A percentile compares a stretch with the other conserved stretches of the same genome.
Conservation (phyloP, 2,113 vertebrate genomes). For the Columbina picui region DNA sequence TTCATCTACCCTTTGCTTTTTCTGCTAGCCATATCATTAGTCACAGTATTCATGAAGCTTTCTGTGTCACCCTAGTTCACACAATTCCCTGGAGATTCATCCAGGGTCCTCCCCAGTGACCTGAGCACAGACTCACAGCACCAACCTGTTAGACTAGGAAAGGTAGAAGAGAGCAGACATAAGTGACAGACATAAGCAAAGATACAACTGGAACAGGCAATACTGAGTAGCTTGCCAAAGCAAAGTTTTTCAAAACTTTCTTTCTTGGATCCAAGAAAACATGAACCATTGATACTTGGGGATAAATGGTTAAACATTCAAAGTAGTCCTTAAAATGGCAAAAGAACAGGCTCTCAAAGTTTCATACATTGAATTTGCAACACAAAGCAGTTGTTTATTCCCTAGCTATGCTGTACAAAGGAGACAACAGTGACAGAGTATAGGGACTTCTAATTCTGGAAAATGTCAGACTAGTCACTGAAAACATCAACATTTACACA, state of each 20-base stretch:
- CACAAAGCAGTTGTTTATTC: background rate
- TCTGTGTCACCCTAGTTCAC: background rate
- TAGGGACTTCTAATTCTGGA: background rate
- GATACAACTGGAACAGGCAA: background rate
- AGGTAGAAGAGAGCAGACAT: background rate
- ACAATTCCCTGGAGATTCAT: background rate
- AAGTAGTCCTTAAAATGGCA: background rate
- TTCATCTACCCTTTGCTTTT: background rate
- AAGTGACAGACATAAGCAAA: background rate
- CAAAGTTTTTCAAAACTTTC: background rate
- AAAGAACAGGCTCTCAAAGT: background rate
- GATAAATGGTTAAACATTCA: background rate
- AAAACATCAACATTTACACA: background rate
- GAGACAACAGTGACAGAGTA: fast-evolving
- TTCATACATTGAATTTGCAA: background rate
- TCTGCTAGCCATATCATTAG: background rate
- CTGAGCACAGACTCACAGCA: background rate
- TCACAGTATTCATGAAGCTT: background rate
- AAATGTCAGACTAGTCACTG: background rate
- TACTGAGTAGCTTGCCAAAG: background rate
- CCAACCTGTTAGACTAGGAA: fast-evolving
- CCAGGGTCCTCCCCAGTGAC: background rate
- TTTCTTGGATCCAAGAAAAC: background rate
- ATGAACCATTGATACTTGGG: background rate
- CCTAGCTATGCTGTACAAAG: background rate